Evolutionary conservation across 2,797 vertebrate species (phyloP), one percentile per base, ranked within the genome.

Genomic region (Gallirallus australis): DNA sequence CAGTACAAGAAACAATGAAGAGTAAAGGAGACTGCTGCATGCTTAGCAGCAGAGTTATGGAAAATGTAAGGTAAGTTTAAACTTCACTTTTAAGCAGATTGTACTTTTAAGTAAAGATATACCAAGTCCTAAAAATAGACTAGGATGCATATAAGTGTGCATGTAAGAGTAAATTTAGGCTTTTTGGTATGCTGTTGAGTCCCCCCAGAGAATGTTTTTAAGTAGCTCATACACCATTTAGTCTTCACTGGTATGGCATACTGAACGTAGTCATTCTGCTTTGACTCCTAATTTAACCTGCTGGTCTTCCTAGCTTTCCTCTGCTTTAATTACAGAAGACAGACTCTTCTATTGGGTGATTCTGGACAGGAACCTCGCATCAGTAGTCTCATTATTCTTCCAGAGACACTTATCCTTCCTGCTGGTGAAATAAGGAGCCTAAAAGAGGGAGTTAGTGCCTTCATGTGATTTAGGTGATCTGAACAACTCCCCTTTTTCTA

Each of bases 161-260:
- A 45, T 45, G 19, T 19, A 45, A 35, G 70, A 80, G 56, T 70
- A 89, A 93, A 89, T 92, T 52, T 52, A 73, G 53, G 30, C 65
- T 93, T 95, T 56, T 75, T 90, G 85, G 56, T 78, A 33, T 45
- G 53, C 78, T 94, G 71, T 85, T 94, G 91, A 72, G 82, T 91
- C 64, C 82, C 40, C 39, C 56, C 39, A 70, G 42, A 71, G 75
- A 76, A 80, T 72, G 89, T 79, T 85, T 82, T 86, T 56, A 47
- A 79, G 83, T n/a, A 87, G 68, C 75, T 82, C 66, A 23, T 85
- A 31, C 23, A 56, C 79, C 53, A 47, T 73, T 82, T 79, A 73
- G 47, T 37, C 15, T 64, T 87, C 70, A 27, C 81, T 61, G n/a
- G 40, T 63, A 14, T 23, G 33, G 52, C 15, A 39, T 24, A 28